Base-by-base conservation (phyloP, 2,888 invertebrate species). In the Graphium colonna region DNA sequence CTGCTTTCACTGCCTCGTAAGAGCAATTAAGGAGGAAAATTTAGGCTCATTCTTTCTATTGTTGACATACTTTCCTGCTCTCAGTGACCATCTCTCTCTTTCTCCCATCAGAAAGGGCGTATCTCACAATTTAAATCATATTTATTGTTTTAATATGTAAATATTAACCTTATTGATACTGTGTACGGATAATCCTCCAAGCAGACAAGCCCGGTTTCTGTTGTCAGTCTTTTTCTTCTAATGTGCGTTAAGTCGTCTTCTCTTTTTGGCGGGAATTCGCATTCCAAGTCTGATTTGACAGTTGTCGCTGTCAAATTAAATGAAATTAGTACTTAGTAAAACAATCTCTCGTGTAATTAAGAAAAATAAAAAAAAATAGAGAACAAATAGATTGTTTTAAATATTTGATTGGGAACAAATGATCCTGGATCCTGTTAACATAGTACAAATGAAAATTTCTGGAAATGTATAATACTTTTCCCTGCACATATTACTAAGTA, bases 171-270 rank as follows among this genome's bases (percentile, higher is more conserved):
- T 18, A 88, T 61, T 7, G 88, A 88, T 0, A 86, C 84, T 0
- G 86, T 87, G 55, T 88, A 89, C 0, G 88, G 88, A 55, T 88
- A 89, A 57, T 89, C 88, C 64, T 89, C 88, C 12, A 89, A 63
- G 55, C 88, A 89, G 3, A 89, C 88, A 1, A 89, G 71, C 0
- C 88, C 89, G 3, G 75, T 74, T 42, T 81, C 81, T 0, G 89
- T 87, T 0, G 89, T 88, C 7, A 89, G 65, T 38, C 89, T 70
- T 59, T 88, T 89, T 52, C 76, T 72, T 51, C 89, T 71, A 2
- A 83, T 45, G 33, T 83, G 84, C 1, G 86, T 84, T 1, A 87
- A 60, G 44, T 89, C 88, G 61, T 85, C 78, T 51, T 89, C 88
- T 60, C 66, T 67, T 65, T 77, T 84, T 1, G 89, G 89, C 0